phyloP scores from a whole-genome alignment of 2,797 vertebrate genomes.

The Onychomys torridus region DNA sequence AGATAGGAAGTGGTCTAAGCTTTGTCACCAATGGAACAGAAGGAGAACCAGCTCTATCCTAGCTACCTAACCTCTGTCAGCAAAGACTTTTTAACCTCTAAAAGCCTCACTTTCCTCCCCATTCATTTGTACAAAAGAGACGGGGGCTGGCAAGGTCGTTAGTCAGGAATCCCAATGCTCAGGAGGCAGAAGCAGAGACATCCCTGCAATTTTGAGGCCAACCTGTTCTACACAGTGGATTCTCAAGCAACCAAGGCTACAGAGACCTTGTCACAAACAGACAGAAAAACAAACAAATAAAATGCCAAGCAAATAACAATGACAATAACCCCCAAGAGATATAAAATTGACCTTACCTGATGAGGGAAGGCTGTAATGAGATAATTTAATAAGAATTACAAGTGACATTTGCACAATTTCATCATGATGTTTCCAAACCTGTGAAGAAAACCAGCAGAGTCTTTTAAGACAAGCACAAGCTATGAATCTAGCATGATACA shows the following conservation, averaged over 20 bases:
- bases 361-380: no score
- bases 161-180: neutral
- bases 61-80: neutral
- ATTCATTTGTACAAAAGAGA: neutral
- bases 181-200: neutral
- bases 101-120: neutral
- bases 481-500: neutral
- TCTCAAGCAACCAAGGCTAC: neutral
- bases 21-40: neutral
- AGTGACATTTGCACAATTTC: neutral
- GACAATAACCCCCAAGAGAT: neutral
- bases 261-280: neutral
- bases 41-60: neutral
- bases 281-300: neutral
- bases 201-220: neutral
- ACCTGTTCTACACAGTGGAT: neutral
- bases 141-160: no score
- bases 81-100: neutral
- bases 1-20: neutral
- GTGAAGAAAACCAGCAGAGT: neutral
- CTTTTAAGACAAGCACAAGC: neutral
- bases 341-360: neutral
- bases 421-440: neutral
- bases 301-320: neutral
- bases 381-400: neutral